These are phyloP conservation scores for Cyprinodon brontotheroides DNA, from an alignment of 2,113 vertebrate genomes.

Conservation along the genomic window DNA sequence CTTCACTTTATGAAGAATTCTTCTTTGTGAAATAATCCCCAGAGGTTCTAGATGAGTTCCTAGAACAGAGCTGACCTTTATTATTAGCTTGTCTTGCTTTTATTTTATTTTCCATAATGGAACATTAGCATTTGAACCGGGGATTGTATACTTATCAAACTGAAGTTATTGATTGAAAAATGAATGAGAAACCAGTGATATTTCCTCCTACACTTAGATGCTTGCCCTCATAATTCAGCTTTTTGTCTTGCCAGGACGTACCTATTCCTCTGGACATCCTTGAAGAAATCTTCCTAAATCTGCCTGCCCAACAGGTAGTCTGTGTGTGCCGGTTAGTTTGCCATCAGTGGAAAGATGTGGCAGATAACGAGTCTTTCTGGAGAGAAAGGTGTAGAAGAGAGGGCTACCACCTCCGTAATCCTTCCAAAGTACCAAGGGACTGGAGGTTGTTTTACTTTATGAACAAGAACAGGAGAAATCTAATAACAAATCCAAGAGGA, in stretches of 20 bases:
- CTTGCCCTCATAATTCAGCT: neutral
- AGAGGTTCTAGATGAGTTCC: no score
- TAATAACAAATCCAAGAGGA: conserved; percentile 74
- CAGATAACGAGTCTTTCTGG: conserved; percentile 76
- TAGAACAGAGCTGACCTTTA: no score
- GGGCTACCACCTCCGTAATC: conserved; percentile 24
- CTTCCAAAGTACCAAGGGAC: conserved; percentile 42
- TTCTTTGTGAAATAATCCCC: no score
- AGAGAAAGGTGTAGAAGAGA: conserved; percentile 72
- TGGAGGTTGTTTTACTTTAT: conserved; percentile 76
- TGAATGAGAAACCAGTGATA: neutral
- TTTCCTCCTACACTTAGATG: neutral
- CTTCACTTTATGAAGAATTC: no score
- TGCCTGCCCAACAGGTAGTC: conserved; percentile 68
- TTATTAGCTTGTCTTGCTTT: no score
- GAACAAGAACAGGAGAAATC: conserved; percentile 69
- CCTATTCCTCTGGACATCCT: conserved; percentile 62
- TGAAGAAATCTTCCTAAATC: conserved; percentile 74
- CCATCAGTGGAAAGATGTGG: conserved; percentile 70
- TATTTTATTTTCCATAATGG: no score
- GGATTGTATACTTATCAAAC: no score
- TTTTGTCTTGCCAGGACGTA: neutral
- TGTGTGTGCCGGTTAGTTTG: conserved; percentile 70
- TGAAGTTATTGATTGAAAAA: no score
- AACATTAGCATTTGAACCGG: no score